Conservation (phyloP, 2,888 invertebrate species). For the Leptopilina syphax region DNA sequence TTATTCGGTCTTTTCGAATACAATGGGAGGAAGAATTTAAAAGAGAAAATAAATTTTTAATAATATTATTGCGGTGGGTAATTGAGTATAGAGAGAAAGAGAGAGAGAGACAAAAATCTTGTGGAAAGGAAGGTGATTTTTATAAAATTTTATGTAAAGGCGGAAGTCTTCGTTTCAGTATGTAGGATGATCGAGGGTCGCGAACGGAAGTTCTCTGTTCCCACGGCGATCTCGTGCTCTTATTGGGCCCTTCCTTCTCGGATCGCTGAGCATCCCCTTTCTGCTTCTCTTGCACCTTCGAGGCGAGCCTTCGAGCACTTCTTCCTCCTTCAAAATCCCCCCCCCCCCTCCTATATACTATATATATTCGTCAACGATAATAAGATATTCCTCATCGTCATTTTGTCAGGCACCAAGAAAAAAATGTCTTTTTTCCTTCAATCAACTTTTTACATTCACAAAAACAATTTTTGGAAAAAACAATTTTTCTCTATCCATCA, state of each 20-base stretch:
- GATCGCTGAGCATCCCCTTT: slow-evolving; percentile 42
- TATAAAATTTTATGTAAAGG: slow-evolving; percentile 1
- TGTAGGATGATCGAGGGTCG: slow-evolving; percentile 51
- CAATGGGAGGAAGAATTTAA: no score
- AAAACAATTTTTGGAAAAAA: no score
- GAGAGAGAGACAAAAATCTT: not conserved
- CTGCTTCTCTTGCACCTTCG: slow-evolving; percentile 35
- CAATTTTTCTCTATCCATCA: no score
- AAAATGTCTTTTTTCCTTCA: no score
- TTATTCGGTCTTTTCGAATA: no score
- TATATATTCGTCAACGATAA: no score
- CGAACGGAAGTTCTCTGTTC: slow-evolving; percentile 69
- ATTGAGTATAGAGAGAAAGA: not conserved
- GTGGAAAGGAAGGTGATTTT: slow-evolving; percentile 10
- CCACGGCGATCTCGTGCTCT: slow-evolving; percentile 68
- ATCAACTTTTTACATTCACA: no score
- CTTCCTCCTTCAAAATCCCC: slow-evolving; percentile 37
- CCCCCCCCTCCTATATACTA: not conserved
- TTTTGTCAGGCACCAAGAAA: no score
- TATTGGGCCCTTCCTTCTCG: slow-evolving; percentile 49
- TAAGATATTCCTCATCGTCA: no score
- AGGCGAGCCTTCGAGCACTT: slow-evolving; percentile 17
- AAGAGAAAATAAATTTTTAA: no score
- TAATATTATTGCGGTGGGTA: no score
- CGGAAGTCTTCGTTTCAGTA: slow-evolving; percentile 39